phyloP scores from a whole-genome alignment of 2,888 invertebrate species.

The Drosophila paramelanica region DNA sequence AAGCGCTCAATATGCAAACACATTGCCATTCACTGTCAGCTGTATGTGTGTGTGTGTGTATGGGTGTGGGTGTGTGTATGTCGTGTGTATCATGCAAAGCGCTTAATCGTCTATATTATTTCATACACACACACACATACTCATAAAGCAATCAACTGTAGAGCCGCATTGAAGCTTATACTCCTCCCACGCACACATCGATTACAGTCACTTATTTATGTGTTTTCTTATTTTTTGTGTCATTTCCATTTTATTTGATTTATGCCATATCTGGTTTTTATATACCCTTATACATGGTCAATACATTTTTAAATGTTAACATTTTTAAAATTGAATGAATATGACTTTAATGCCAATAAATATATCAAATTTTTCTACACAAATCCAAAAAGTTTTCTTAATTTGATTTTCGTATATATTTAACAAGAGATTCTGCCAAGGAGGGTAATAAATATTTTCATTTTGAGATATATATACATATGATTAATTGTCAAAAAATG shows the following conservation, averaged over 20 bases:
- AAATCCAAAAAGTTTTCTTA: no score
- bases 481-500: no score
- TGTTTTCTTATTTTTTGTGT: conserved; percentile 53
- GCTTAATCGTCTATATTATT: conserved; percentile 70
- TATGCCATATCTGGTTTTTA: conserved; percentile 24
- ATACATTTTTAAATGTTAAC: background rate
- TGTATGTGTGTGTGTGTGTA: conserved; percentile 1
- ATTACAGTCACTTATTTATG: conserved; percentile 74
- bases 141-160: conserved; percentile 44
- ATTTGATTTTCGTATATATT: no score
- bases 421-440: no score
- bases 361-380: no score
- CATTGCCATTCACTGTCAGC: conserved; percentile 38
- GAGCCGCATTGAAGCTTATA: conserved; percentile 39
- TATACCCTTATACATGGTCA: conserved; percentile 22
- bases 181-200: conserved; percentile 47
- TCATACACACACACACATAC: conserved; percentile 46
- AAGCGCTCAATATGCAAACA: conserved; percentile 69
- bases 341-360: no score
- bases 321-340: no score
- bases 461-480: no score
- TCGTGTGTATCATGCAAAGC: conserved; percentile 32
- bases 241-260: conserved; percentile 49
- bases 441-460: no score
- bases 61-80: conserved; percentile 1